phyloP scores from a whole-genome alignment of 2,113 vertebrate species.

The Fulmarus glacialis region DNA sequence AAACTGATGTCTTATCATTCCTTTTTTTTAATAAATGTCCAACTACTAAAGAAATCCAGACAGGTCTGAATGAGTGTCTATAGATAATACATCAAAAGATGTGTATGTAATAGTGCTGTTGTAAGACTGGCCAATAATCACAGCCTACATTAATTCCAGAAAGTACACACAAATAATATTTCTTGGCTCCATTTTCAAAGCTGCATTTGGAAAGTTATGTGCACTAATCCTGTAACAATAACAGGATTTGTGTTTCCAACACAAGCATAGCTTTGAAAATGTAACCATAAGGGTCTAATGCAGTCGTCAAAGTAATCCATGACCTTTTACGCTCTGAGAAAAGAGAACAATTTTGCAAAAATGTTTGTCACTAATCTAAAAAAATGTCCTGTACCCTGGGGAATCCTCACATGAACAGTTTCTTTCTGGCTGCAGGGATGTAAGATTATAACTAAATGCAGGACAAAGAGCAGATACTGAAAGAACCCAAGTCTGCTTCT shows the following conservation, averaged over 20 bases:
- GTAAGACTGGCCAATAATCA: slow-evolving; percentile 43
- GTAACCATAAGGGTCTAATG: slow-evolving; percentile 39
- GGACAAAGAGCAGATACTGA: background rate
- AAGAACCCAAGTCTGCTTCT: background rate
- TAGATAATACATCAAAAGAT: background rate
- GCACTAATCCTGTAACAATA: slow-evolving; percentile 70
- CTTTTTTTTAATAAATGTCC: background rate
- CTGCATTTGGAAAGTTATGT: slow-evolving; percentile 64
- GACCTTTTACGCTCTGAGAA: slow-evolving; percentile 29
- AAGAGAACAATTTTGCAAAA: slow-evolving; percentile 14
- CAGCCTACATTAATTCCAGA: slow-evolving; percentile 52
- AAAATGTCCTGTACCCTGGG: background rate
- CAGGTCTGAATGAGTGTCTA: slow-evolving; percentile 18
- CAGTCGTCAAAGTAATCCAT: slow-evolving; percentile 42
- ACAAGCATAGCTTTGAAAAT: slow-evolving; percentile 62
- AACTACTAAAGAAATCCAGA: background rate
- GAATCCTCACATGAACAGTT: background rate
- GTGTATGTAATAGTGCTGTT: background rate
- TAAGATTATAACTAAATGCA: slow-evolving; percentile 14
- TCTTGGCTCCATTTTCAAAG: slow-evolving; percentile 68
- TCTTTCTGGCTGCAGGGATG: background rate
- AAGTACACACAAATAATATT: slow-evolving; percentile 67
- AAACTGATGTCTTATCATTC: background rate
- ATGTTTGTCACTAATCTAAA: background rate
- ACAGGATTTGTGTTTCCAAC: slow-evolving; percentile 64